A percentile compares a stretch with the other conserved stretches of the same genome.
phyloP scores from a whole-genome alignment of 2,113 vertebrate species.

The Butorides virescens region DNA sequence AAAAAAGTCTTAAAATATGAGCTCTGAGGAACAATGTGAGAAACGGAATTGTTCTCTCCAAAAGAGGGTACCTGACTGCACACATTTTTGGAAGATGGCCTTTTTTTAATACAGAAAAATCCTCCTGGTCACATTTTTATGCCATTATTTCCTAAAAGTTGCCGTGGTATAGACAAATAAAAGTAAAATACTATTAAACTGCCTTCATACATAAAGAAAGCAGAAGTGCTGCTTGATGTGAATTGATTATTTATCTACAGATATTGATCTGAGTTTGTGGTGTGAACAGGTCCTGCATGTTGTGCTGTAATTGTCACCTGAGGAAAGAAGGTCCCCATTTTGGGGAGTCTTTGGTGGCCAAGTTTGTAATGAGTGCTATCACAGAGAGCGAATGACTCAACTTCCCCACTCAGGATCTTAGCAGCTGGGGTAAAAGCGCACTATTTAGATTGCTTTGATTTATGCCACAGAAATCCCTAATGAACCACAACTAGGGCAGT shows the following conservation, averaged over 20 bases:
- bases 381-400: not conserved
- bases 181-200: not conserved
- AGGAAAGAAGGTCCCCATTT: not conserved
- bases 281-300: accelerated
- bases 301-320: accelerated
- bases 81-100: not conserved
- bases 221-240: not conserved
- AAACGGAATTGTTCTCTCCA: not conserved
- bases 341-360: not conserved
- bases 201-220: not conserved
- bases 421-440: not conserved
- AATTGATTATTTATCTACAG: not conserved
- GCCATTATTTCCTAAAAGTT: not conserved
- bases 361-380: not conserved
- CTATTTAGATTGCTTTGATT: not conserved
- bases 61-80: not conserved
- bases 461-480: not conserved
- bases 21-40: not conserved
- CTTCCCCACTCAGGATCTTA: not conserved
- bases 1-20: conserved; percentile 14
- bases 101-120: not conserved
- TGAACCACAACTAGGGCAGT: not conserved
- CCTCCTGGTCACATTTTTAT: not conserved
- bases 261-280: not conserved
- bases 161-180: not conserved